A percentile compares a stretch with the other conserved stretches of the same genome.
Conservation (phyloP, 2,888 invertebrate species). For the Monopis laevigella region DNA sequence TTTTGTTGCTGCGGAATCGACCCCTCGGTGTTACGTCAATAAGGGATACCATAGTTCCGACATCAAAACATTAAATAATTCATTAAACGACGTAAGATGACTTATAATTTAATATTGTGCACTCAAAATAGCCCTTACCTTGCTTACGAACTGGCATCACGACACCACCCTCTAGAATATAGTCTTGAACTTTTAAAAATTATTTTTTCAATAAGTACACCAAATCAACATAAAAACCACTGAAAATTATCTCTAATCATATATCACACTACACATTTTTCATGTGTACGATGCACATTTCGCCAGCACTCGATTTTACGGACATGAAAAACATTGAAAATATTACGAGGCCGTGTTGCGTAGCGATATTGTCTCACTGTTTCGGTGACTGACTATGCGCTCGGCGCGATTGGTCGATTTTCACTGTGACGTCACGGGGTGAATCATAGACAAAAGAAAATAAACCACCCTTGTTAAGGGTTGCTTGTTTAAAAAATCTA, state of each 20-base stretch:
- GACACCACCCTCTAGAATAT: conserved; percentile 62
- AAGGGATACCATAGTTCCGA: not conserved
- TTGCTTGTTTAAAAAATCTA: conserved; percentile 4
- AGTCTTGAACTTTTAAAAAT: conserved; percentile 45
- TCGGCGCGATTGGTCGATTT: conserved; percentile 71
- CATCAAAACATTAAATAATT: conserved; percentile 7
- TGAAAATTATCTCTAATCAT: conserved; percentile 23
- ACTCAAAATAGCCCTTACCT: conserved; percentile 60
- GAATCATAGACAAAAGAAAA: conserved; percentile 48
- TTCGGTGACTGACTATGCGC: conserved; percentile 59
- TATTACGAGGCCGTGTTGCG: conserved; percentile 42
- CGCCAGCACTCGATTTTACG: conserved; percentile 42
- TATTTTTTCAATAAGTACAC: conserved; percentile 32
- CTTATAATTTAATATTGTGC: too few species aligned
- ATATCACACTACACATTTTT: conserved; percentile 49
- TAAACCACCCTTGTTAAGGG: conserved; percentile 11
- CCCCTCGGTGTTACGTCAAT: conserved; percentile 23
- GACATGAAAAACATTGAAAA: conserved; percentile 57
- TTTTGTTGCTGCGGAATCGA: conserved; percentile 24
- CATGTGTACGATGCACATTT: conserved; percentile 43
- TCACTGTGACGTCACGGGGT: conserved; percentile 69
- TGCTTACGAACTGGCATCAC: conserved; percentile 81
- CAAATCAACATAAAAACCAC: conserved; percentile 43
- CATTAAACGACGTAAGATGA: conserved; percentile 13
- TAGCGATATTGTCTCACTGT: conserved; percentile 45